Evolutionary conservation across 2,113 vertebrate genomes (phyloP).

Genomic region (Lagenorhynchus albirostris): DNA sequence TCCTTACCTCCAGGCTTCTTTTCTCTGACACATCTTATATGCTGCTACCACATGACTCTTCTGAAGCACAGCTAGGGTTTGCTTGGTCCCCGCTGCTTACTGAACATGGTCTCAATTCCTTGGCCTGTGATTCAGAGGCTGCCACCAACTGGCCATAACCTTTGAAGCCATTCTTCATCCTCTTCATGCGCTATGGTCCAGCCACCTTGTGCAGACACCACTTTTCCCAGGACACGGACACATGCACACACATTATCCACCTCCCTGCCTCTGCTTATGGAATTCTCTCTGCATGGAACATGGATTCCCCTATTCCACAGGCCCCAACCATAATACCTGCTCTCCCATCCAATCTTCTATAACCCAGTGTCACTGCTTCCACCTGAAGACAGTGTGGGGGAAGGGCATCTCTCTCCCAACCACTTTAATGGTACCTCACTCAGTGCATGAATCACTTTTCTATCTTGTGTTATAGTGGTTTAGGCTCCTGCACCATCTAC

Average conservation of each 20-base stretch:
- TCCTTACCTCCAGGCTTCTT: not conserved
- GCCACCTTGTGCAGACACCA: not conserved
- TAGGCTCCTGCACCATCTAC: not conserved
- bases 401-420: too few species aligned
- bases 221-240: too few species aligned
- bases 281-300: not conserved
- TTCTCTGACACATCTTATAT: not conserved
- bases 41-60: not conserved
- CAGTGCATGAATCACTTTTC: not conserved
- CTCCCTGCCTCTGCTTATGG: not conserved
- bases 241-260: too few species aligned
- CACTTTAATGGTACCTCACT: not conserved
- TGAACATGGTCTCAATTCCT: not conserved
- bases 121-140: not conserved
- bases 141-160: not conserved
- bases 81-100: not conserved
- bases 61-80: not conserved
- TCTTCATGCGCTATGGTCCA: not conserved
- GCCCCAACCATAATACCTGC: not conserved
- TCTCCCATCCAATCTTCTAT: not conserved
- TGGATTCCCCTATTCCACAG: not conserved
- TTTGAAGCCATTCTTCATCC: not conserved
- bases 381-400: not conserved
- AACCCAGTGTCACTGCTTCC: not conserved
- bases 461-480: not conserved